Percentiles rank a stretch among this genome's conserved stretches.
Conservation (phyloP, 2,888 invertebrate species). For the Lysandra bellargus region DNA sequence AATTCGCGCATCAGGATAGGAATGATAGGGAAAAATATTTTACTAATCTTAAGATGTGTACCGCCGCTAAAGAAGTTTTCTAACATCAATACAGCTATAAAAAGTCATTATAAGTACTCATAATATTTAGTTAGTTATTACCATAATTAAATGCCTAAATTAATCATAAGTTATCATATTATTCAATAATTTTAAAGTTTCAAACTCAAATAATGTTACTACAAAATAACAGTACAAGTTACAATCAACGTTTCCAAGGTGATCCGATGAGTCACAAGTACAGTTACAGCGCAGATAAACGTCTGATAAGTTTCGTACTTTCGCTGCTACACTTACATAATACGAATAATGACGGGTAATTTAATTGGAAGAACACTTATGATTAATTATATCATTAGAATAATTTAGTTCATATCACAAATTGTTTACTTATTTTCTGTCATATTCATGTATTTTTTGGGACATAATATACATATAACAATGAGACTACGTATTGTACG, state of each 20-base stretch:
- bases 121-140: no score
- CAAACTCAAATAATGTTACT: not conserved
- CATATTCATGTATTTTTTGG: no score
- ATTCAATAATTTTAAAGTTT: not conserved
- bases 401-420: not conserved
- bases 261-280: constrained; percentile 6
- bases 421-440: not conserved
- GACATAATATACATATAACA: no score
- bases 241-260: constrained; percentile 21
- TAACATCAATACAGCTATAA: no score
- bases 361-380: not conserved
- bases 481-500: no score
- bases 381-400: not conserved
- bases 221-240: constrained; percentile 5
- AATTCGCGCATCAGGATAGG: no score
- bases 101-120: no score
- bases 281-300: not conserved
- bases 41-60: no score
- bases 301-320: not conserved
- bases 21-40: no score
- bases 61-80: no score
- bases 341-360: not conserved
- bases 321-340: not conserved
- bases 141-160: no score
- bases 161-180: not conserved